A percentile compares a stretch with the other conserved stretches of the same genome.
Conservation (phyloP, 2,113 vertebrate genomes). For the Alligator mississippiensis region DNA sequence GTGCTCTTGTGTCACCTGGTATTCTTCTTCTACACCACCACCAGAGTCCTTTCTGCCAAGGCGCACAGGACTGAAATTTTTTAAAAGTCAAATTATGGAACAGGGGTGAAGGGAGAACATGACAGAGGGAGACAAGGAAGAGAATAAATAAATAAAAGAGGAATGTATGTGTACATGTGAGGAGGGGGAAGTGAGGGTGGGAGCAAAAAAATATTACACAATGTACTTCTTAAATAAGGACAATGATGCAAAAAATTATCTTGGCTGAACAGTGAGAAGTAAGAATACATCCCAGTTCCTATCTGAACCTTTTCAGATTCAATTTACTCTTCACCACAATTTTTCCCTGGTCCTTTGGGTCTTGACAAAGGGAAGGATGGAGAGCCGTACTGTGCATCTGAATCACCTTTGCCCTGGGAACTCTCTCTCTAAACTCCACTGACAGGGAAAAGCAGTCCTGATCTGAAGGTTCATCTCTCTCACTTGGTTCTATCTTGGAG, state of each 20-base stretch:
- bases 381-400: rapidly evolving
- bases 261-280: not conserved
- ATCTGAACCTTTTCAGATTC: not conserved
- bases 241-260: not conserved
- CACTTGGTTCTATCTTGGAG: not conserved
- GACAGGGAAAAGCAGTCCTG: not conserved
- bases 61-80: not conserved
- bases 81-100: too few species aligned
- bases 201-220: too few species aligned
- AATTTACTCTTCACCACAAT: not conserved
- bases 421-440: not conserved
- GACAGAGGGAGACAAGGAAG: not conserved
- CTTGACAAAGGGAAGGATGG: not conserved
- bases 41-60: not conserved
- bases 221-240: not conserved
- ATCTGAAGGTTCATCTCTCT: not conserved
- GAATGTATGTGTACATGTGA: not conserved
- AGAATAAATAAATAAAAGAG: not conserved
- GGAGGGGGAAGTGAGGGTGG: not conserved
- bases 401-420: not conserved
- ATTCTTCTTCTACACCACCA: not conserved
- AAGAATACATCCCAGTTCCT: not conserved
- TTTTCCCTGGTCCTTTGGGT: not conserved
- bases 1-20: not conserved
- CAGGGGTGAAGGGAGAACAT: not conserved